A percentile compares a stretch with the other conserved stretches of the same genome.
phyloP scores from a whole-genome alignment of 2,113 vertebrate genomes.

The Thomomys bottae region DNA sequence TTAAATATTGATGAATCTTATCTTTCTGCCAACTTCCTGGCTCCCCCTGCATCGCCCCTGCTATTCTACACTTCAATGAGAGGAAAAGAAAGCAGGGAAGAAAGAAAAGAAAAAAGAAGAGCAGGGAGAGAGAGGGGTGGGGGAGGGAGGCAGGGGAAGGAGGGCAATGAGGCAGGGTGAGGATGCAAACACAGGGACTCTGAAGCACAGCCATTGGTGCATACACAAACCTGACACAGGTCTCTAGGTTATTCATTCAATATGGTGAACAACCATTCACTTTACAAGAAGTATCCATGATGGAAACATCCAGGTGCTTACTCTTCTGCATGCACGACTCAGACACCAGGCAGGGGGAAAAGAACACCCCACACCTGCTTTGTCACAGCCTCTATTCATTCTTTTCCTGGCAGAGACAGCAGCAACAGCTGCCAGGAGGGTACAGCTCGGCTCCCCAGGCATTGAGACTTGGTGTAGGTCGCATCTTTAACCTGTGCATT shows the following conservation, averaged over 20 bases:
- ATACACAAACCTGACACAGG: too few species aligned
- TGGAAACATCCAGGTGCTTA: background rate
- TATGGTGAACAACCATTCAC: too few species aligned
- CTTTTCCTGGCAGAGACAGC: background rate
- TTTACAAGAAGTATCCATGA: background rate
- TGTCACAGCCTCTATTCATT: background rate
- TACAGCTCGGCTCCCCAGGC: background rate
- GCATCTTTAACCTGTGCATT: background rate
- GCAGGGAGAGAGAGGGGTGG: background rate
- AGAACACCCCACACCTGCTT: background rate
- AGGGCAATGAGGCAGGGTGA: background rate
- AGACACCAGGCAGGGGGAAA: background rate
- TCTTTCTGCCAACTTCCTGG: conserved; percentile 56
- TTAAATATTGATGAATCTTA: conserved; percentile 77
- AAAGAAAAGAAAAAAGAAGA: background rate
- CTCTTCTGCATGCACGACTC: background rate
- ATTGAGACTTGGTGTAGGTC: accelerated
- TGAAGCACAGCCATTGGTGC: too few species aligned
- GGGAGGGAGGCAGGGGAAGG: background rate
- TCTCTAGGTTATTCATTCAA: too few species aligned
- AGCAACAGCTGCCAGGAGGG: background rate
- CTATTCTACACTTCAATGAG: background rate
- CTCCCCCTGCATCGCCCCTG: background rate
- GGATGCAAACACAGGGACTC: too few species aligned
- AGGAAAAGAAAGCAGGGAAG: background rate